These are phyloP conservation scores for Cyclina sinensis DNA, from an alignment of 1,140 invertebrate species.

Conservation along the genomic window DNA sequence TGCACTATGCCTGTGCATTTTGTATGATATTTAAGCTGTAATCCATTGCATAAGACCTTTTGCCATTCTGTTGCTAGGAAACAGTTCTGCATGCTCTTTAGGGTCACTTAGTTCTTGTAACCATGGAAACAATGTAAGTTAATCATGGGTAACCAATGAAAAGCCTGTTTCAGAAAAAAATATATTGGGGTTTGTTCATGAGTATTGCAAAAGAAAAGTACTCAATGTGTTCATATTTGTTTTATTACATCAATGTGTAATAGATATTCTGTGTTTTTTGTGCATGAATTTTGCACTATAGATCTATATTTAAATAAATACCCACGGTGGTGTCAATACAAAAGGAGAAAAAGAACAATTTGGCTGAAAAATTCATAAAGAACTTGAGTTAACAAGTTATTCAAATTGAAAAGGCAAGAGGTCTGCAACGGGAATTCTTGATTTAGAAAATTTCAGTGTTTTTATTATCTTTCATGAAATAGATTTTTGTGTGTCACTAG, in stretches of 20 bases:
- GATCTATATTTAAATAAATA: constrained; percentile 31
- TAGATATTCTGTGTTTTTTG: constrained; percentile 33
- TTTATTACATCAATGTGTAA: too few relatives aligned
- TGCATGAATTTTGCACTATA: constrained; percentile 35
- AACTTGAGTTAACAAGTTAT: neutral
- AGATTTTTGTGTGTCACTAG: constrained; percentile 58
- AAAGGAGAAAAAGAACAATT: too few relatives aligned
- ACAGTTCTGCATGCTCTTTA: constrained; percentile 62
- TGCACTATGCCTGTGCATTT: constrained; percentile 3
- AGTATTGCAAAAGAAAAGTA: too few relatives aligned
- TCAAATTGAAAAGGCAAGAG: constrained; percentile 49
- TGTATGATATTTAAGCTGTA: constrained; percentile 54
- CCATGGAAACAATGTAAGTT: constrained; percentile 28
- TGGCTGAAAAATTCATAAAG: too few relatives aligned
- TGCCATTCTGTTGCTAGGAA: constrained; percentile 69
- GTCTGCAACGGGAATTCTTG: constrained; percentile 55
- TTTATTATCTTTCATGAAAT: constrained; percentile 44
- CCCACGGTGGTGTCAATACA: constrained; percentile 57
- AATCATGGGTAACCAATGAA: too few relatives aligned
- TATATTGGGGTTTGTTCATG: too few relatives aligned
- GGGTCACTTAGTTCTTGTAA: constrained; percentile 54
- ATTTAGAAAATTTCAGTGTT: constrained; percentile 40
- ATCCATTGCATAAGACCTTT: constrained; percentile 71
- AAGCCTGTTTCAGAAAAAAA: too few relatives aligned
- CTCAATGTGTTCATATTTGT: too few relatives aligned